Evolutionary conservation across 2,797 vertebrate species (phyloP).

Genomic region (Nyctibius grandis): DNA sequence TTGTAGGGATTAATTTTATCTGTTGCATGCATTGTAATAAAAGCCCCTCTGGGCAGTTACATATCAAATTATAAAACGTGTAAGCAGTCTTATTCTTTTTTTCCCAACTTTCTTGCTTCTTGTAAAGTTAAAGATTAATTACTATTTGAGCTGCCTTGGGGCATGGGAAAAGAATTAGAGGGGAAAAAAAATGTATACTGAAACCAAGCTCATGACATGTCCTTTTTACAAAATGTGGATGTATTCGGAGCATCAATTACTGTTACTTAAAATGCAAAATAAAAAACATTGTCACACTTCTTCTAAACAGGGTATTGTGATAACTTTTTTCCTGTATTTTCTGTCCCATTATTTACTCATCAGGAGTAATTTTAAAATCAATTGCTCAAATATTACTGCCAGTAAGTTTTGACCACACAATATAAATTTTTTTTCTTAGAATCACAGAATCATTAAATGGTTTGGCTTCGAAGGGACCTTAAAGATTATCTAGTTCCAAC

Average conservation of each 20-base stretch:
- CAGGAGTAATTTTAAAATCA: background rate
- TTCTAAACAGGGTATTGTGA: background rate
- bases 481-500: too few relatives aligned
- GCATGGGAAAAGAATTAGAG: background rate
- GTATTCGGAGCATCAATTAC: background rate
- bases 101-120: background rate
- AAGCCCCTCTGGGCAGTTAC: conserved; percentile 25
- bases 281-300: background rate
- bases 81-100: conserved; percentile 14
- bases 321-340: background rate
- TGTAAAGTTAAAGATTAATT: conserved; percentile 48
- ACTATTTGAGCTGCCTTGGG: background rate
- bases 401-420: background rate
- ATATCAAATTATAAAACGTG: conserved; percentile 22
- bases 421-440: rapidly evolving
- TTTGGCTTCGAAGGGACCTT: too few relatives aligned
- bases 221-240: background rate
- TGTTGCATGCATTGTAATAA: conserved; percentile 37
- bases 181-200: background rate
- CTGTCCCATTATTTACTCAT: background rate
- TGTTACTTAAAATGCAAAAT: background rate
- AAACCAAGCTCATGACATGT: background rate
- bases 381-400: background rate
- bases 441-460: too few relatives aligned
- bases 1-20: conserved; percentile 59